These are phyloP conservation scores for Malurus melanocephalus DNA, from an alignment of 2,113 vertebrate genomes.

Conservation along the genomic window DNA sequence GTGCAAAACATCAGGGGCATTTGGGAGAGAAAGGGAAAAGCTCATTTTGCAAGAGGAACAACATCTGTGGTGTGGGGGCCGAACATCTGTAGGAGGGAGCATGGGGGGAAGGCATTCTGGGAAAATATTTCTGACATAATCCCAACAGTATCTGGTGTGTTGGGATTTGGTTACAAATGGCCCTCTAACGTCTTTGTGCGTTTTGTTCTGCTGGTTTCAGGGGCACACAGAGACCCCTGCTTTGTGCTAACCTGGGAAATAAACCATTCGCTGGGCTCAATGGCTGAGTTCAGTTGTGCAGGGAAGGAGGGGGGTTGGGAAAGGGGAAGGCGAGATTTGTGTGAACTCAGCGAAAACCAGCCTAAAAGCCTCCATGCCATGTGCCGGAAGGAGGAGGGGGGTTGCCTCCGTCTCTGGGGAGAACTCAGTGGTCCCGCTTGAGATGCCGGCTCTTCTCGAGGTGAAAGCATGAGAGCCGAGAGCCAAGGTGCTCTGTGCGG, in stretches of 20 bases:
- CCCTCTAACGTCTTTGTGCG: slow-evolving; percentile 64
- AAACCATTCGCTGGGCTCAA: slow-evolving; percentile 54
- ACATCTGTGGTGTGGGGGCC: slow-evolving; percentile 65
- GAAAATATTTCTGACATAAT: slow-evolving; percentile 73
- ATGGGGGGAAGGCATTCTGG: slow-evolving; percentile 66
- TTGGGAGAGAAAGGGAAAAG: slow-evolving; percentile 52
- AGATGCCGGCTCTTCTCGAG: background rate
- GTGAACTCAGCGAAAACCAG: slow-evolving; percentile 18
- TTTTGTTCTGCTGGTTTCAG: slow-evolving; percentile 71
- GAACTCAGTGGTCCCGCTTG: background rate
- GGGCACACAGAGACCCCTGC: slow-evolving; percentile 59
- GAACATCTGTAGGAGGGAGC: slow-evolving; percentile 68
- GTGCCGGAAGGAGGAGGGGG: slow-evolving; percentile 27
- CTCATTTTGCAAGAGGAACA: slow-evolving; percentile 64
- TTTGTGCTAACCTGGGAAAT: slow-evolving; percentile 71
- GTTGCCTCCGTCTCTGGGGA: background rate
- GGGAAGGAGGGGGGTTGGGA: background rate
- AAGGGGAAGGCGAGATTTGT: slow-evolving; percentile 28
- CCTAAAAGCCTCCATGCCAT: slow-evolving; percentile 32
- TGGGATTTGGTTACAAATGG: slow-evolving; percentile 73
- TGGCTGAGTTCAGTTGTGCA: slow-evolving; percentile 29
- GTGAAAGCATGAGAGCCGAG: background rate
- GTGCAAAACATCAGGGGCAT: slow-evolving; percentile 54
- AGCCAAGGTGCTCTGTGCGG: background rate
- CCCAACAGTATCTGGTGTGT: slow-evolving; percentile 71